A percentile compares a stretch with the other conserved stretches of the same genome.
These are phyloP conservation scores for Achroia grisella DNA, from an alignment of 1,140 invertebrate species.

Conservation along the genomic window DNA sequence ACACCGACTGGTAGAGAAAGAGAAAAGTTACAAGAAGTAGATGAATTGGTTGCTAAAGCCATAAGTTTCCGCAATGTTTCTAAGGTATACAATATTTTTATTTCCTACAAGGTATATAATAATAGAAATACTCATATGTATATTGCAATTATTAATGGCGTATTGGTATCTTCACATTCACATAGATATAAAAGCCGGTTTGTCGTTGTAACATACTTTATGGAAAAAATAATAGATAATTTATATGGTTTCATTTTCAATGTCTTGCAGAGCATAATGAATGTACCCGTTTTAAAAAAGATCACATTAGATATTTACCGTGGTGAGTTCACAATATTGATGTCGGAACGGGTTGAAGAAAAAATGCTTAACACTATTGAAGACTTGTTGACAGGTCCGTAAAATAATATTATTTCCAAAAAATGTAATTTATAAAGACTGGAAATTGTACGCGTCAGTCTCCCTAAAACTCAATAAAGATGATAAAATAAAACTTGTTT, in stretches of 20 bases:
- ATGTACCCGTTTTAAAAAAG: constrained; percentile 24
- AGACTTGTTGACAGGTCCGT: constrained; percentile 45
- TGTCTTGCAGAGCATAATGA: constrained; percentile 47
- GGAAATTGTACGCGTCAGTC: no score
- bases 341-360: constrained; percentile 34
- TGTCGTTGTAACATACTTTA: neutral
- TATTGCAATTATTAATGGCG: no score
- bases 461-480: no score
- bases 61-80: constrained; percentile 46
- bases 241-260: no score
- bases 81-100: constrained; percentile 26
- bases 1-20: constrained; percentile 30
- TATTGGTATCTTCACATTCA: no score
- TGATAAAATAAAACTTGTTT: no score
- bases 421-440: no score
- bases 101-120: no score
- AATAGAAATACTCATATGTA: no score
- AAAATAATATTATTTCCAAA: no score
- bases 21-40: constrained; percentile 48
- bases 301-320: constrained; percentile 54
- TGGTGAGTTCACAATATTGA: constrained; percentile 43
- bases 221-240: neutral
- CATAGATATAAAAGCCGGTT: no score
- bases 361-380: constrained; percentile 34
- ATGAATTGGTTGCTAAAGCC: constrained; percentile 52